These are phyloP conservation scores for Euproctis similis DNA, from an alignment of 2,888 invertebrate species.

Conservation along the genomic window DNA sequence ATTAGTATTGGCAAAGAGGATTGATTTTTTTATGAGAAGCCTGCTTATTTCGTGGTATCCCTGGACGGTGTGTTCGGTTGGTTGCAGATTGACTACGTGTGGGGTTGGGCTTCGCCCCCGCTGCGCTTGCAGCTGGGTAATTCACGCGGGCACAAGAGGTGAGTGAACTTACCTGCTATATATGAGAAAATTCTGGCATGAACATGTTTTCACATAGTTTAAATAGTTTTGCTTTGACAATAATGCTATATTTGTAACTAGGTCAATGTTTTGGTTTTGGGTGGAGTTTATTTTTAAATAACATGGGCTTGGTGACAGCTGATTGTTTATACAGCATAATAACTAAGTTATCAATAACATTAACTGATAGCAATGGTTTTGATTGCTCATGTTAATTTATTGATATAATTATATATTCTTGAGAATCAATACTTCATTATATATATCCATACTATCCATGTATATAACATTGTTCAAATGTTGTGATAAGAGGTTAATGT, in stretches of 20 bases:
- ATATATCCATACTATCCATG: no score
- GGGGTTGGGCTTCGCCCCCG: conserved; percentile 95
- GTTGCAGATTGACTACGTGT: conserved; percentile 93
- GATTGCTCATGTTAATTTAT: neutral
- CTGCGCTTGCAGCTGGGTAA: conserved; percentile 86
- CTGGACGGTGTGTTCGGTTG: conserved; percentile 36
- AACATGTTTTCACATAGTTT: conserved; percentile 21
- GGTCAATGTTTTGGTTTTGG: conserved; percentile 18
- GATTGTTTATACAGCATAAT: conserved; percentile 18
- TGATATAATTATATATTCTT: neutral
- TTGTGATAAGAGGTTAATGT: conserved; percentile 9
- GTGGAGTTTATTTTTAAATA: conserved; percentile 18
- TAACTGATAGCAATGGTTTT: no score
- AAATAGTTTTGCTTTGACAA: conserved; percentile 20
- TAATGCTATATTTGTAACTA: conserved; percentile 4
- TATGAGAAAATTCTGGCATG: conserved; percentile 29
- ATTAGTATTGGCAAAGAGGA: conserved; percentile 45
- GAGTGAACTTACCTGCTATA: conserved; percentile 37
- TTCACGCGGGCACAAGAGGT: conserved; percentile 73
- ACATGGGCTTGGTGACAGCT: conserved; percentile 22
- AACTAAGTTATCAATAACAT: no score
- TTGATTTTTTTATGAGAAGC: conserved; percentile 29
- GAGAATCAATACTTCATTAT: neutral
- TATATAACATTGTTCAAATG: neutral
- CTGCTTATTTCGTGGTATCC: conserved; percentile 23